Evolutionary conservation across 1,140 invertebrate genomes (phyloP), one percentile per base, ranked within the genome.

Genomic region (Drosophila nasuta): DNA sequence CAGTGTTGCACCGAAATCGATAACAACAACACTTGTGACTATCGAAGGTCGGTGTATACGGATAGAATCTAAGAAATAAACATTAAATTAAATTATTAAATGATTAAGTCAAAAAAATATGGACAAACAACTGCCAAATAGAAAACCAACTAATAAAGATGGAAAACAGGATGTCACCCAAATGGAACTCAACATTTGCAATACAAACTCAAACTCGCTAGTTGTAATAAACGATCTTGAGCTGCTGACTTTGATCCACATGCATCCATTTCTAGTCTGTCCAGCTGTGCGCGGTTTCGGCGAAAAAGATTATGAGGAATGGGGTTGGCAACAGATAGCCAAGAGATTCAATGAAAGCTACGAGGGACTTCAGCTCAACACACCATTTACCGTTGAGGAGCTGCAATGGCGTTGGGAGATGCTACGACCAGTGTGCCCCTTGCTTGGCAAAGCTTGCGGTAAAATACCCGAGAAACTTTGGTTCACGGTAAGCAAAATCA

Each of bases 181-280:
- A 25, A 35, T 82, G 13, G 57, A 79, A 63, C 62, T 88, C 2
- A 70, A 70, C 17, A 66, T 69, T 30, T 63, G 63, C 0, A 83
- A 89, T 65, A 76, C 38, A 10, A 86, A 87, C 41, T 43, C 63
- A 0, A 6, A 43, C 0, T 63, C 45, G 5, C 65, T 81, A 45
- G 62, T 77, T 11, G 86, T 92, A 3, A 33, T 92, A 1, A 92
- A 92, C 33, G 91, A 92, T 56, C 51, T 85, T 15, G 57, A 64
- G 1, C 71, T 91, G 0, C 17, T 92, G 35, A 78, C 91, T 20
- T 28, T 91, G 1, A 56, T 92, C 7, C 41, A 78, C 49, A 49
- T 45, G 30, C 77, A 86, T 63, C 87, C 90, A 0, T 91, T 86
- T 33, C 48, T 92, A 0, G 57, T 77, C 6, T 78, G 64, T 17